Base-by-base conservation (phyloP, 2,797 vertebrate species). In the Coregonus ussuriensis region DNA sequence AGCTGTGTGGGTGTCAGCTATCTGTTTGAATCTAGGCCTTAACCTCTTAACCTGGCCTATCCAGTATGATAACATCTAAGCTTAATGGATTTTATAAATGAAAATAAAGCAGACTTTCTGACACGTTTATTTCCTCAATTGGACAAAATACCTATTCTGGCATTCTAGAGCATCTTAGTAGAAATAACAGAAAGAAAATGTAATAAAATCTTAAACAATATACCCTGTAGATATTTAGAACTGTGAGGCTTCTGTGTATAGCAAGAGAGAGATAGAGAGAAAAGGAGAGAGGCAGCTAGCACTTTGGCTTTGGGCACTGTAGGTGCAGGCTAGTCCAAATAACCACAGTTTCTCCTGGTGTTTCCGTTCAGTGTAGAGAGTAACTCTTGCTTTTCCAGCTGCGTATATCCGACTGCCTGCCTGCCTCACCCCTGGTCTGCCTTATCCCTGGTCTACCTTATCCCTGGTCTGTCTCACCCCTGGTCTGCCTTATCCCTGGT, bases 341-440 rank as follows among this genome's bases (percentile, higher is more conserved):
- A 73, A 75, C 29, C 0, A 62, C 4, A 56, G 74, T 84, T 69
- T 72, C 25, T 85, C 70, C 25, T 37, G 41, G 76, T 81, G 84
- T 87, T 88, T 89, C 82, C 79, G 81, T 82, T 86, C 79, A 73
- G 66, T 81, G 78, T 85, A 85, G 72, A 68, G 70, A 77, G 80
- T 71, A 71, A 70, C 76, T 84, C 81, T 83, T 93, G 91, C 91
- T 94, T 93, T 89, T 89, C 88, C 91, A 94, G 93, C 93, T 95
- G 93, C 6, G 83, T 84, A 83, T 69, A 76, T 84, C 5, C 25
- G 21, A 3, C 85, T 81, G 71, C 79, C 85, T 87, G n/a, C 65
- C 84, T 85, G 83, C 90, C 71, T 90, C 6, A 13, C 5, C 84
- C 81, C 79, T 81, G 86, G 78, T 85, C 86, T 83, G 77, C 88